Base-by-base conservation (phyloP, 1,140 invertebrate species). In the Drosophila paulistorum region DNA sequence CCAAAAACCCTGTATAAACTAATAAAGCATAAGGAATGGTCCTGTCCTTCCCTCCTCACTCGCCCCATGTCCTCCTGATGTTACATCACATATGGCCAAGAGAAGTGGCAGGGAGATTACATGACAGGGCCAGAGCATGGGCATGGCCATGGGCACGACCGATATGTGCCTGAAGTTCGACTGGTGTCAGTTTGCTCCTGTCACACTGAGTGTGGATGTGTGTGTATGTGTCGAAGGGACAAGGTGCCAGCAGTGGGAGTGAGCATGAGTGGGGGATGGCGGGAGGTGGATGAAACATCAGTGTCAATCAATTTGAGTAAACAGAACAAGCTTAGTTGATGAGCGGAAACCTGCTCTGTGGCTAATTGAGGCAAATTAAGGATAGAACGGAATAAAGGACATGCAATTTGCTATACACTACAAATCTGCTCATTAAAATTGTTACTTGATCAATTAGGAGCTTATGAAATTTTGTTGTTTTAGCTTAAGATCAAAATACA, bases 1-100 rank as follows among this genome's bases (percentile, higher is more conserved):
- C 62, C 55, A 61, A 64, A 51, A 65, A 62, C 57, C 37, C 11
- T 11, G 75, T 71, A 71, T 87, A 87, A 86, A 83, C 82, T 86
- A 86, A 86, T 86, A 86, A 86, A 86, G 79, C 82, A 86, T 86
- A 86, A 87, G 82, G 74, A 86, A 86, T 39, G 74, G 73, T 20
- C 11, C 14, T 17, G 14, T 17, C 14, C 45, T 17, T 2, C 3
- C 14, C 45, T 20, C 9, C 10, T 11, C 45, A 1, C 17, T 1
- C 10, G 45, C 14, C 9, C 9, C 9, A n/a, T 58, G 17, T 26
- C 51, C 57, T 59, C 57, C 57, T 59, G 57, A 59, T 59, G 57
- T 59, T 59, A 59, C 57, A 59, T 59, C 57, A 66, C 74, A 51
- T 77, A 42, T 74, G 74, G 63, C 55, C 37, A 35, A 42, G 20